phyloP scores from a whole-genome alignment of 2,888 invertebrate species.

The Lasioglossum pauxillum region DNA sequence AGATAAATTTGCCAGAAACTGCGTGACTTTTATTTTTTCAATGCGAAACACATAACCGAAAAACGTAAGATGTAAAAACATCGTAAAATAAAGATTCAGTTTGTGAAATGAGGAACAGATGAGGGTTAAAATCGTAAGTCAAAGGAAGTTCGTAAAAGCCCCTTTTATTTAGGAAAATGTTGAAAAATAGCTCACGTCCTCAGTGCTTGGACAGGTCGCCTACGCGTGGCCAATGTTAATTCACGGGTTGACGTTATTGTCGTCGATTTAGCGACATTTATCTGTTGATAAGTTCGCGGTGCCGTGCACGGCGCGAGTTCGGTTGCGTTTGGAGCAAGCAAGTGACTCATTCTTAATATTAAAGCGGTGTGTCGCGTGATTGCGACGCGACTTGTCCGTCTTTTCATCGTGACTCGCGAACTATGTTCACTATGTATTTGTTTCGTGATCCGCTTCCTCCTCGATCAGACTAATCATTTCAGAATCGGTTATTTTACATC shows the following conservation, averaged over 20 bases:
- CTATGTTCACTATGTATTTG: not conserved
- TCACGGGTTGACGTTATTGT: constrained; percentile 11
- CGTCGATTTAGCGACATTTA: constrained; percentile 33
- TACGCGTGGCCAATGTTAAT: constrained; percentile 32
- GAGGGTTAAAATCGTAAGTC: too few species aligned
- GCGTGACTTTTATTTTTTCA: too few species aligned
- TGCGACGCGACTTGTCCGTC: constrained; percentile 1
- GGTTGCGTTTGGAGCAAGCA: constrained; percentile 32
- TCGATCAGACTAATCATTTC: not conserved
- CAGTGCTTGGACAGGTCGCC: not conserved
- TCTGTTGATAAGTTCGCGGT: constrained; percentile 41
- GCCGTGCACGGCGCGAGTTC: not conserved
- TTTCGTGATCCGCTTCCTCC: not conserved
- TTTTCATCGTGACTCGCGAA: not conserved
- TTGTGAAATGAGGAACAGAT: too few species aligned
- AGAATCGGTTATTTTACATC: not conserved
- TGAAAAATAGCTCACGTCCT: not conserved
- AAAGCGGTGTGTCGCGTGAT: constrained; percentile 42
- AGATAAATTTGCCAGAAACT: too few species aligned
- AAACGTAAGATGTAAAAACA: too few species aligned
- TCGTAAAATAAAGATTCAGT: too few species aligned
- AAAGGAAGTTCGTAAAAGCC: not conserved
- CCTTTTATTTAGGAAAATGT: not conserved
- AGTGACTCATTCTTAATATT: constrained; percentile 60
- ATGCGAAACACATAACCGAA: too few species aligned